Evolutionary conservation across 92 coral and sea anemone genomes (phyloP).

Genomic region (Plumapathes pennacea): DNA sequence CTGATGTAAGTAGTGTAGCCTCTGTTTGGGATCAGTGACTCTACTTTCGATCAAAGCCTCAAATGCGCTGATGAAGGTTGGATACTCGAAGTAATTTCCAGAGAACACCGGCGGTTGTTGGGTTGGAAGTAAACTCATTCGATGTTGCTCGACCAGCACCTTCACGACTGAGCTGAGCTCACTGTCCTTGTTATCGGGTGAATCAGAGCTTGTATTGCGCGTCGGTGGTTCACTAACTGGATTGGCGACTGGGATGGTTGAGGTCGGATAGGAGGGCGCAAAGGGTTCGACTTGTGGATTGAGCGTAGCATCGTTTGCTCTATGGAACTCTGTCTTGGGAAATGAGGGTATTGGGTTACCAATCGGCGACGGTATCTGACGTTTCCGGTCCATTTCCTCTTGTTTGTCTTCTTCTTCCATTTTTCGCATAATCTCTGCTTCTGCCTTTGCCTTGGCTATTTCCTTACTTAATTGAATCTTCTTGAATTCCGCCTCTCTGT

Average conservation of each 20-base stretch:
- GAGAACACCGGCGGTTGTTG: constrained; percentile 43
- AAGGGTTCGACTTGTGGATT: constrained; percentile 18
- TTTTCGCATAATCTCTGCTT: constrained; percentile 23
- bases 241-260: constrained; percentile 8
- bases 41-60: constrained; percentile 23
- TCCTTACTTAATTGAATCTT: constrained; percentile 39
- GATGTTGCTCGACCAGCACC: constrained; percentile 20
- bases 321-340: neutral
- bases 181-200: constrained; percentile 4
- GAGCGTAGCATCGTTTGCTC: constrained; percentile 8
- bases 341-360: too few relatives aligned
- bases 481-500: constrained; percentile 42
- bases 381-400: too few relatives aligned
- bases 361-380: too few relatives aligned
- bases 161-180: constrained; percentile 19
- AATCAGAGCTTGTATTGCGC: neutral
- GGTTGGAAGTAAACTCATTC: constrained; percentile 26
- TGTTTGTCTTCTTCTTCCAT: constrained; percentile 40
- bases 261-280: constrained; percentile 18
- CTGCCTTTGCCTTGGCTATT: constrained; percentile 45
- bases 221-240: constrained; percentile 3
- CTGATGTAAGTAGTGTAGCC: constrained; percentile 28
- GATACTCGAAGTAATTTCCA: constrained; percentile 27
- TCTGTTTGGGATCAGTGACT: constrained; percentile 27
- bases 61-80: constrained; percentile 32